Base-by-base conservation (phyloP, 2,113 vertebrate species). In the Galemys pyrenaicus region DNA sequence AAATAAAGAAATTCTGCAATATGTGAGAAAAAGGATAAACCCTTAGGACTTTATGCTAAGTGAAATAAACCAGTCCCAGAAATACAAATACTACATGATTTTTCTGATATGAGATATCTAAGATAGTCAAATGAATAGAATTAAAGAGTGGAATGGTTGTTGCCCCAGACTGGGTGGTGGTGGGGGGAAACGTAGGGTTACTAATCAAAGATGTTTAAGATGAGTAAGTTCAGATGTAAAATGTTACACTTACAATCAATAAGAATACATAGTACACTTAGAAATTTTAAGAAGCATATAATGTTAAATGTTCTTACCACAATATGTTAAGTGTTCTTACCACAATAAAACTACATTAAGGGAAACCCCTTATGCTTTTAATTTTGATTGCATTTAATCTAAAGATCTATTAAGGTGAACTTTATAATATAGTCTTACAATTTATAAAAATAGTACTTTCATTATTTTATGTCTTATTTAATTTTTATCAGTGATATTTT, bases 401-500 rank as follows among this genome's bases (percentile, higher is more conserved):
- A 82, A 93, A 93, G 79, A 70, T 80, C 24, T 26, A 39, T 87
- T 78, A 83, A 28, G 26, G 89, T 51, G 10, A 91, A 28, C 28
- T 64, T 95, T 89, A 37, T 0, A 64, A 56, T 92, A 73, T n/a
- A 85, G 37, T 70, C 37, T 92, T 70, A 32, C 2, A 87, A 58
- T 44, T 51, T 68, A 83, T 82, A 88, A 82, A 35, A 28, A 60
- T 92, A 28, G 41, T 68, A 32, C 20, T 13, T 60, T 51, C n/a
- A 68, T 65, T 64, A 60, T 74, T 67, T 78, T 81, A 83, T 17
- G 15, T 56, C 24, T 56, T 93, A n/a, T n/a, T 64, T 68, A 75
- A n/a, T 62, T 87, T 92, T 95, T 92, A 65, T 20, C 51, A 24
- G 16, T 44, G 62, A 70, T 87, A 54, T 28, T 81, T 77, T 94